Conservation (phyloP, 2,113 vertebrate genomes). For the Cheirogaleus medius region DNA sequence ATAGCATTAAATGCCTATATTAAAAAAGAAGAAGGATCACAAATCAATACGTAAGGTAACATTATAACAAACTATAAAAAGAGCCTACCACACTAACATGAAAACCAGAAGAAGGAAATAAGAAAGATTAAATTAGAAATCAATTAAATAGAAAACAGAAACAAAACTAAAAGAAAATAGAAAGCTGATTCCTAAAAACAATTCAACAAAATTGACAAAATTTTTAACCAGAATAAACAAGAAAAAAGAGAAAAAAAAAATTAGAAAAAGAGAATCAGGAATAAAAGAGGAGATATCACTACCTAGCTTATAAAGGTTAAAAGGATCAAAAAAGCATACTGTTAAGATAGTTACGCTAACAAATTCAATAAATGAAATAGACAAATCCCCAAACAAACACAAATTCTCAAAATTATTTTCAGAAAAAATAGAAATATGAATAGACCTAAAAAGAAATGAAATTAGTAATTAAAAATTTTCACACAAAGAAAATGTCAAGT, state of each 20-base stretch:
- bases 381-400: background rate
- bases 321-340: background rate
- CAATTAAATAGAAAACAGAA: background rate
- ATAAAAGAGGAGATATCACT: background rate
- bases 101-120: background rate
- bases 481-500: background rate
- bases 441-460: background rate
- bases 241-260: background rate
- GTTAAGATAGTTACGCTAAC: background rate
- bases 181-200: background rate
- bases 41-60: background rate
- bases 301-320: background rate
- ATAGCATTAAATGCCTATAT: background rate
- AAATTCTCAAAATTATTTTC: background rate
- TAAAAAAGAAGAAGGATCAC: background rate
- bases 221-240: background rate
- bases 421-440: background rate
- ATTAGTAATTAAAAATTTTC: background rate
- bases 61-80: background rate
- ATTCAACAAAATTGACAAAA: background rate
- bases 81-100: background rate
- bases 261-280: background rate
- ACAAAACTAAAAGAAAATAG: background rate
- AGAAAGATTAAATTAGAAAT: background rate
- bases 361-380: background rate